Evolutionary conservation across 2,113 vertebrate genomes (phyloP).

Genomic region (Polyodon spathula): DNA sequence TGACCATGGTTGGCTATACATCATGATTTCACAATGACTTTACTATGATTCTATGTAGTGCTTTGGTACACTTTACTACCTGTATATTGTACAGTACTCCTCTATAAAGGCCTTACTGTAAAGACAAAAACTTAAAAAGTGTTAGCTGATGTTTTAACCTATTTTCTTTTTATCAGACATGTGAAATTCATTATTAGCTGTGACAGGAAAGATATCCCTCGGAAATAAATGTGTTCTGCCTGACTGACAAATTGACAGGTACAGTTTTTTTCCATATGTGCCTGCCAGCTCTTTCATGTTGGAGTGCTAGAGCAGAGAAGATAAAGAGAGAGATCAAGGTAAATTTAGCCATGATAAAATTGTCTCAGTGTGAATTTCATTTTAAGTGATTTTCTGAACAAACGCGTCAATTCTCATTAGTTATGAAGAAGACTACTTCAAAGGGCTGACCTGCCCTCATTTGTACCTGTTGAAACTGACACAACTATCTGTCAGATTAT

Average conservation of each 20-base stretch:
- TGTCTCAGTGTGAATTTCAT: constrained; percentile 1
- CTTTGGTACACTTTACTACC: too few relatives aligned
- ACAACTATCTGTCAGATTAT: background rate
- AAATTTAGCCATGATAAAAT: background rate
- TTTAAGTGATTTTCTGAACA: constrained; percentile 4
- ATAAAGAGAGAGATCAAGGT: constrained; percentile 11
- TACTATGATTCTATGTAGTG: too few relatives aligned
- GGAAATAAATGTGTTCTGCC: too few relatives aligned
- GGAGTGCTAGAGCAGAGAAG: constrained; percentile 1
- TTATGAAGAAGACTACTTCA: background rate
- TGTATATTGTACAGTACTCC: too few relatives aligned
- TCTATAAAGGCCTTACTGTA: too few relatives aligned
- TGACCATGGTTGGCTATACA: too few relatives aligned
- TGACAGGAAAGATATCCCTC: too few relatives aligned
- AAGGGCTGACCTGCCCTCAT: background rate
- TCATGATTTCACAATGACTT: too few relatives aligned
- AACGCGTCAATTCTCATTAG: background rate
- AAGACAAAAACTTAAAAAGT: too few relatives aligned
- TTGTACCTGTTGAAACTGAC: background rate
- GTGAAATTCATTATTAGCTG: too few relatives aligned
- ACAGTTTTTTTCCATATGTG: constrained; percentile 5
- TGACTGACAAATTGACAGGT: constrained; percentile 19
- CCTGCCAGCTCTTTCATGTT: constrained; percentile 4
- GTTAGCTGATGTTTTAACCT: too few relatives aligned
- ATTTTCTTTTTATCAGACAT: too few relatives aligned